Percentiles rank a stretch among this genome's conserved stretches.
These are phyloP conservation scores for Eleginops maclovinus DNA, from an alignment of 2,113 vertebrate species.

Conservation along the genomic window DNA sequence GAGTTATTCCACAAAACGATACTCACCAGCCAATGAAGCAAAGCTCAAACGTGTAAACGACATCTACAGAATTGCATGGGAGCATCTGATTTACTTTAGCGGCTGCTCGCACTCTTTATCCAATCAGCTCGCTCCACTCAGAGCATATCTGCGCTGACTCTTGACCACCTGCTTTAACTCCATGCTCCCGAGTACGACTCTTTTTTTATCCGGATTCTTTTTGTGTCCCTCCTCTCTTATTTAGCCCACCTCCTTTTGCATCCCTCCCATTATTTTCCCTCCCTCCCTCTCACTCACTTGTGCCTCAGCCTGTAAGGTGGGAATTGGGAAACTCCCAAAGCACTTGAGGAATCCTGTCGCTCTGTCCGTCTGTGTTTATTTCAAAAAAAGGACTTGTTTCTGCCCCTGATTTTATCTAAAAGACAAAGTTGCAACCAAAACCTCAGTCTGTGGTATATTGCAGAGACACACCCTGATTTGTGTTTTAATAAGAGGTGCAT, in stretches of 20 bases:
- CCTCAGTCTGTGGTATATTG: neutral
- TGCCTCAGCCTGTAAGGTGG: conserved; percentile 56
- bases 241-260: conserved; percentile 51
- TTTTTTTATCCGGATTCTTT: conserved; percentile 50
- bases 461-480: conserved; percentile 41
- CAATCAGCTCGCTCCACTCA: conserved; percentile 27
- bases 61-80: neutral
- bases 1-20: conserved; percentile 20
- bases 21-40: conserved; percentile 40
- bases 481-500: neutral
- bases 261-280: conserved; percentile 48
- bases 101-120: conserved; percentile 19
- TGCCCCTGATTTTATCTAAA: neutral
- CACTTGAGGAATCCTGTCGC: conserved; percentile 64
- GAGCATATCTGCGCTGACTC: conserved; percentile 33
- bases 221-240: conserved; percentile 42
- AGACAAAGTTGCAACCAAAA: conserved; percentile 10
- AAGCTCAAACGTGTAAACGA: conserved; percentile 27
- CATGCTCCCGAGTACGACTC: conserved; percentile 35
- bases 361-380: conserved; percentile 29
- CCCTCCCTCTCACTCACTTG: conserved; percentile 20
- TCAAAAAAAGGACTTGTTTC: neutral
- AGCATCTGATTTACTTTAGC: conserved; percentile 42
- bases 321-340: conserved; percentile 68
- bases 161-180: conserved; percentile 65